These are phyloP conservation scores for Hypena proboscidalis DNA, from an alignment of 2,888 invertebrate species.

Conservation along the genomic window DNA sequence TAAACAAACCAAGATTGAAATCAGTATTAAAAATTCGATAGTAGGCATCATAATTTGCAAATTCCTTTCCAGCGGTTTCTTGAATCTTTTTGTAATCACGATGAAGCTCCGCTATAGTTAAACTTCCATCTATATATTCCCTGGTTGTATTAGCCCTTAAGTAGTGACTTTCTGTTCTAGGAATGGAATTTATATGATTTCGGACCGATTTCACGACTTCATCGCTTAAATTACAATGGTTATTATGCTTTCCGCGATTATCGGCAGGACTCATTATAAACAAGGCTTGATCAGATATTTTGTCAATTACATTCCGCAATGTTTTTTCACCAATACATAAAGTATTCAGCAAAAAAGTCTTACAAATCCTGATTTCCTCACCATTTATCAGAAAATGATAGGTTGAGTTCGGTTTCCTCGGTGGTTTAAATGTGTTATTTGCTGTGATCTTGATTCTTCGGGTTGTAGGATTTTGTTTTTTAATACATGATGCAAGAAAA, in stretches of 20 bases:
- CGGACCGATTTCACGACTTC: constrained; percentile 31
- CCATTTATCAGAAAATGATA: constrained; percentile 28
- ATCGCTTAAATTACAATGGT: constrained; percentile 22
- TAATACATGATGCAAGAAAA: constrained; percentile 33
- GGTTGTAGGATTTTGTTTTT: constrained; percentile 23
- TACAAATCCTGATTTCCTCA: constrained; percentile 33
- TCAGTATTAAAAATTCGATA: constrained; percentile 20
- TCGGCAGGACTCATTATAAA: constrained; percentile 20
- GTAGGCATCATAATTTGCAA: constrained; percentile 36
- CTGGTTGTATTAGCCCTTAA: constrained; percentile 33
- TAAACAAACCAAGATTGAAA: constrained; percentile 33
- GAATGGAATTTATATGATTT: constrained; percentile 39
- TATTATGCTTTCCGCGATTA: constrained; percentile 35
- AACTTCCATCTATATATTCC: constrained; percentile 37
- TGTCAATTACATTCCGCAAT: constrained; percentile 31
- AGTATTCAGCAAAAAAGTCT: constrained; percentile 33
- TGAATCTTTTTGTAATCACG: constrained; percentile 23
- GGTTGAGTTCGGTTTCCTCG: constrained; percentile 34
- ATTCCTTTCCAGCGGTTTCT: constrained; percentile 18
- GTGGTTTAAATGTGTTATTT: constrained; percentile 22
- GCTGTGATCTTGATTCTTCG: constrained; percentile 25
- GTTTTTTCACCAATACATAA: constrained; percentile 32
- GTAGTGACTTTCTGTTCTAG: constrained; percentile 38
- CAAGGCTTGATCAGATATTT: constrained; percentile 20
- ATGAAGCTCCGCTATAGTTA: constrained; percentile 38